Conservation (phyloP, 1,140 invertebrate species). For the Atta texana region DNA sequence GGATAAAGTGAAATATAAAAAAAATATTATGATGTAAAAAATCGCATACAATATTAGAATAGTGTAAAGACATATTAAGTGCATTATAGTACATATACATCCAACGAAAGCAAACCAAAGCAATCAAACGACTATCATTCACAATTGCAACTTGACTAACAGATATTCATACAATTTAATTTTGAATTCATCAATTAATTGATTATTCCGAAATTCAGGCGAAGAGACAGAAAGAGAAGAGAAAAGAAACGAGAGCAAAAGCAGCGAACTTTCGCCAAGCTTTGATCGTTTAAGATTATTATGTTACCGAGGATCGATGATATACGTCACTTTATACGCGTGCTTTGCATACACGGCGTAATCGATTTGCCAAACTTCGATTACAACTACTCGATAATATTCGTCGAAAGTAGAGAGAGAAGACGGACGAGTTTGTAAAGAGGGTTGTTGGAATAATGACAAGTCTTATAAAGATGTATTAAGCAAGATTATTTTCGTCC, state of each 20-base stretch:
- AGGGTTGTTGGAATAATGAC: conserved; percentile 12
- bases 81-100: no score
- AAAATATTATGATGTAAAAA: no score
- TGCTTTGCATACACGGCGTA: not conserved
- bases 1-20: no score
- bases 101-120: no score
- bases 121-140: no score
- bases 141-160: no score
- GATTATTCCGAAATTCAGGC: no score
- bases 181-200: no score
- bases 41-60: no score
- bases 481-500: conserved; percentile 18
- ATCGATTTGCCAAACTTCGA: conserved; percentile 40
- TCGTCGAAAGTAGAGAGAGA: conserved; percentile 28
- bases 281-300: conserved; percentile 23
- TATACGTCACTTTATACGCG: not conserved
- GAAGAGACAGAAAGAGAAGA: no score
- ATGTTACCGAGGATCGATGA: not conserved
- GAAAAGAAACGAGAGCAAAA: not conserved
- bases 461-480: conserved; percentile 3
- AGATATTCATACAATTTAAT: no score
- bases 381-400: conserved; percentile 33
- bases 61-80: no score
- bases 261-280: not conserved
- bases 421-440: conserved; percentile 9